These are phyloP conservation scores for Brenthis hecate DNA, from an alignment of 2,888 invertebrate genomes.

Conservation along the genomic window DNA sequence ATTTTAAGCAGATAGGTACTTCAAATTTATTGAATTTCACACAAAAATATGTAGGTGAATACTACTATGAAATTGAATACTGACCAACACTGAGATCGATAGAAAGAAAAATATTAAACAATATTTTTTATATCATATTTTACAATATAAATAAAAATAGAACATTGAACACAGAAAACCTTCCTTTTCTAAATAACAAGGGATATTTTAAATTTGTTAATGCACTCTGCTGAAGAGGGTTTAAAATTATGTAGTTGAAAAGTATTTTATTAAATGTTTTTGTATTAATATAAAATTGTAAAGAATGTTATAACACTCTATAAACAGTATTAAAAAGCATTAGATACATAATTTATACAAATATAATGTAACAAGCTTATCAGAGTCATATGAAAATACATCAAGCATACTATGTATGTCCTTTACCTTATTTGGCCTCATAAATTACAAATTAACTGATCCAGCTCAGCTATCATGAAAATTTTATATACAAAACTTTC, in stretches of 20 bases:
- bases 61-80: conserved; percentile 32
- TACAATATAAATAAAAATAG: too few relatives aligned
- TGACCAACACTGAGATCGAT: conserved; percentile 31
- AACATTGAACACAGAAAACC: too few relatives aligned
- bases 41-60: conserved; percentile 6
- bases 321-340: conserved; percentile 30
- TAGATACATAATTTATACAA: conserved; percentile 26
- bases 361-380: conserved; percentile 29
- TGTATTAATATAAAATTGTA: conserved; percentile 18
- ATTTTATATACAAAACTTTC: conserved; percentile 4
- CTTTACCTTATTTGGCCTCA: conserved; percentile 38
- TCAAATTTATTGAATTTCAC: conserved; percentile 5
- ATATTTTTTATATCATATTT: too few relatives aligned
- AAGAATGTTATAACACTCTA: conserved; percentile 13
- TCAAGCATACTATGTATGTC: conserved; percentile 27
- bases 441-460: conserved; percentile 18
- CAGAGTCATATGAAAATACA: conserved; percentile 30
- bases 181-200: too few relatives aligned
- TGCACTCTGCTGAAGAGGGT: not conserved
- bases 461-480: conserved; percentile 6
- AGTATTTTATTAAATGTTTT: conserved; percentile 16
- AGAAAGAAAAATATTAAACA: not conserved
- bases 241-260: conserved; percentile 3
- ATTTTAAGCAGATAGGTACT: conserved; percentile 12
- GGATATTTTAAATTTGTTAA: not conserved